Base-by-base conservation (phyloP, 2,113 vertebrate genomes). In the Malurus elegans region DNA sequence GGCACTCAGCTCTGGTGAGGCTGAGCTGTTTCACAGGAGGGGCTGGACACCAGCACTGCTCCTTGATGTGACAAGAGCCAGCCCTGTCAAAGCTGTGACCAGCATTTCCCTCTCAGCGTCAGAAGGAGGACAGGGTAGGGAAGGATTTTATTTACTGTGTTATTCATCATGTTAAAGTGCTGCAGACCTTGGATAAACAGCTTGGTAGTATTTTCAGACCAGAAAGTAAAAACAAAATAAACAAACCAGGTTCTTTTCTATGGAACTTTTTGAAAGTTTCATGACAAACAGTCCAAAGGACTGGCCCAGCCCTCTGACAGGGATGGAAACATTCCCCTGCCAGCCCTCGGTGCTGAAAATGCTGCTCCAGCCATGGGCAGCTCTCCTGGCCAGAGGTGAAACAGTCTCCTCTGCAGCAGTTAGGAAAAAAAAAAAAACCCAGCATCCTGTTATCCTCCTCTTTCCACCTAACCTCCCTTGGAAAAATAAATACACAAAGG, bases 401-500 rank as follows among this genome's bases (percentile, higher is more conserved):
- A 88, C 47, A 32, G 17, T 47, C 87, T 93, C 85, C 79, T 81
- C 84, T 0, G 2, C 42, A 79, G 79, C 71, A 86, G 75, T 29
- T 58, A 51, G 67, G 58, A 58, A 91, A 91, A 79, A 93, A 65
- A 65, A 8, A 93, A 65, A 65, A 8, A 0, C 16, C 72, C 85
- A 95, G 92, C 88, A 94, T 95, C 94, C 96, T 93, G 96, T 97
- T 96, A 96, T 92, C 94, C 95, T 95, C 56, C 81, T 91, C 76
- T 62, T 94, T 91, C 92, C 82, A 97, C 92, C 95, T 88, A 90
- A 88, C 42, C 71, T 96, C 90, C 58, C 82, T 20, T 93, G 94
- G 91, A 96, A 94, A 97, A 96, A 95, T 91, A 97, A 97, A 95
- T 21, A 90, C 32, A 93, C 96, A 45, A 73, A 88, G 96, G 96